These are phyloP conservation scores for Ranitomeya variabilis DNA, from an alignment of 2,113 vertebrate species.

Conservation along the genomic window DNA sequence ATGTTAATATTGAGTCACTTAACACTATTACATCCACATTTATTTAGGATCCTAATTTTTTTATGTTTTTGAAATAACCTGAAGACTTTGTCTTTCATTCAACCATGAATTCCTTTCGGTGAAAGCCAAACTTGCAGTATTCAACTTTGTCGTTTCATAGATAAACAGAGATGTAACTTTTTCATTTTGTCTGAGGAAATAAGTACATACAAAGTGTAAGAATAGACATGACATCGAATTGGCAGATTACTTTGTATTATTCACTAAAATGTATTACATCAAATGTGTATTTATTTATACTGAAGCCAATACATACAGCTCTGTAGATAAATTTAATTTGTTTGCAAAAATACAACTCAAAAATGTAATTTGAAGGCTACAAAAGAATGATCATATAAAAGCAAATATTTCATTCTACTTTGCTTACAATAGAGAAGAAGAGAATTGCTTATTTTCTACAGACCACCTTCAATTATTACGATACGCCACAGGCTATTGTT, in stretches of 20 bases:
- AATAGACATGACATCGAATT: neutral
- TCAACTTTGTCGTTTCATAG: neutral
- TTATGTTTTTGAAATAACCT: neutral
- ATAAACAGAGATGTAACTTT: neutral
- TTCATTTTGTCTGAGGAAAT: neutral
- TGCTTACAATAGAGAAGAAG: neutral
- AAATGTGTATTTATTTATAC: too few relatives aligned
- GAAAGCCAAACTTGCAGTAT: neutral
- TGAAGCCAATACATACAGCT: neutral
- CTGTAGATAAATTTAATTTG: neutral
- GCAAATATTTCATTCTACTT: neutral
- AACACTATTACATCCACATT: neutral
- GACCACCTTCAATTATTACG: neutral
- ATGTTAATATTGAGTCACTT: neutral
- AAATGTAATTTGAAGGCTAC: neutral
- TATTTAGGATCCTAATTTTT: neutral
- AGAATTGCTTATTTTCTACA: neutral
- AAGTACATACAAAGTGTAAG: neutral
- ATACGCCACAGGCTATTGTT: conserved; percentile 5
- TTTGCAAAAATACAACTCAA: neutral
- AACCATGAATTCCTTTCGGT: neutral
- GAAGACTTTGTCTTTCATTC: neutral
- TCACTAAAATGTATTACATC: too few relatives aligned
- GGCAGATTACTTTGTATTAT: neutral
- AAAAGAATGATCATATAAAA: neutral